Base-by-base conservation (phyloP, 2,113 vertebrate genomes). In the Perca fluviatilis region DNA sequence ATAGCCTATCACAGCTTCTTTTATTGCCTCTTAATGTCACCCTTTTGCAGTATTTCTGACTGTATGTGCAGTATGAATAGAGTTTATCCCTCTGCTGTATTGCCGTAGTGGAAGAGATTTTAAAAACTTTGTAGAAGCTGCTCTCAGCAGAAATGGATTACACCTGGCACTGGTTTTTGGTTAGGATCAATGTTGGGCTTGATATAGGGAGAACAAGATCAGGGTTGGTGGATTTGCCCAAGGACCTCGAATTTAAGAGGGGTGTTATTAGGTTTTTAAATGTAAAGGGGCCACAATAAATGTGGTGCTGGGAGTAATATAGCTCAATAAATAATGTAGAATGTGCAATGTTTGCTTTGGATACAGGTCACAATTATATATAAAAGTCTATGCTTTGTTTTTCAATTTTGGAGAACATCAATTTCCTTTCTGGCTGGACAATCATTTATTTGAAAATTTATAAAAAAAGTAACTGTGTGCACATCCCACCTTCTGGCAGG, bases 121-220 rank as follows among this genome's bases (percentile, higher is more conserved):
- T 68, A 60, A 69, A 77, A 86, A 74, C 33, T 69, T 68, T 63
- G 61, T 40, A 11, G 63, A 3, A 73, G 77, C 85, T 70, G 49
- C 43, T 79, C 65, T 89, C 69, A 80, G 77, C 76, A 86, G 69
- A 88, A 81, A 74, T 66, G 61, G 88, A 81, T 87, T 74, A 63
- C 67, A 81, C 64, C 74, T 84, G 74, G 73, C 79, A 47, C 40
- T 30, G 77, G 49, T 63, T 83, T 43, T 36, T 58, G 60, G 43
- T 50, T 19, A 6, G 23, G 79, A 86, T 81, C 77, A 88, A 79
- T 86, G 73, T 15, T n/a, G 36, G 67, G 54, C n/a, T 77, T 72
- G 40, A 79, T 79, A 58, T 3, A 53, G 23, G 51, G 56, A 70
- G 36, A 53, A 46, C 36, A 70, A 30, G 86, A 83, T 82, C 74